phyloP scores from a whole-genome alignment of 2,888 invertebrate genomes.

The Mimas tiliae region DNA sequence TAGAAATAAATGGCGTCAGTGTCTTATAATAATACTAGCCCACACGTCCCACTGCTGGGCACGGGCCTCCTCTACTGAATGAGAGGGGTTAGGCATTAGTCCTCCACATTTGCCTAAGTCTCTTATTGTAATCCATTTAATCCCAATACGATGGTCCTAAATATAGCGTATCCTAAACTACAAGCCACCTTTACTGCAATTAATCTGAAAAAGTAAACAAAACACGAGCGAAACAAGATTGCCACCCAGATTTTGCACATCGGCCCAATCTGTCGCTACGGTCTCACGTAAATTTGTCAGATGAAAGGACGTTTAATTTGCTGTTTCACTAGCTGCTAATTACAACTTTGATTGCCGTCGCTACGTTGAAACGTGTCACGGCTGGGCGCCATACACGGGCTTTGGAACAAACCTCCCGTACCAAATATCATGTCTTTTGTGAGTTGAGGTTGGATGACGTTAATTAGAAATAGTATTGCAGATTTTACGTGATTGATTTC shows the following conservation, averaged over 20 bases:
- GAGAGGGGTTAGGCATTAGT: too few relatives aligned
- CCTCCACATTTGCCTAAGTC: too few relatives aligned
- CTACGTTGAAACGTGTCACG: constrained; percentile 57
- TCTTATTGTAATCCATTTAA: neutral
- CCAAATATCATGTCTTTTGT: constrained; percentile 24
- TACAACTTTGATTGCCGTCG: constrained; percentile 78
- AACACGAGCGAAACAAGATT: constrained; percentile 20
- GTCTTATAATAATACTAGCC: too few relatives aligned
- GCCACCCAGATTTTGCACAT: constrained; percentile 17
- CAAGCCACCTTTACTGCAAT: neutral
- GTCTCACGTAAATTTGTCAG: constrained; percentile 64
- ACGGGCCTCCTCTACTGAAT: too few relatives aligned
- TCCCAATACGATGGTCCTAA: too few relatives aligned
- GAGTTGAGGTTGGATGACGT: constrained; percentile 9
- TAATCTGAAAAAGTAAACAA: constrained; percentile 14
- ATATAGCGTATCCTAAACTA: too few relatives aligned
- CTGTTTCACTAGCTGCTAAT: constrained; percentile 81
- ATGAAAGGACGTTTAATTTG: constrained; percentile 78
- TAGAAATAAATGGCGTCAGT: too few relatives aligned
- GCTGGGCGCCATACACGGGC: constrained; percentile 15
- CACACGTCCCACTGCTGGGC: too few relatives aligned
- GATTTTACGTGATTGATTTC: neutral
- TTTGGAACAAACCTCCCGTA: constrained; percentile 19
- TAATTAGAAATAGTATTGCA: constrained; percentile 6
- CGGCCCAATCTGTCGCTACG: constrained; percentile 27